Base-by-base conservation (phyloP, 2,888 invertebrate species). In the Scotopteryx bipunctaria region DNA sequence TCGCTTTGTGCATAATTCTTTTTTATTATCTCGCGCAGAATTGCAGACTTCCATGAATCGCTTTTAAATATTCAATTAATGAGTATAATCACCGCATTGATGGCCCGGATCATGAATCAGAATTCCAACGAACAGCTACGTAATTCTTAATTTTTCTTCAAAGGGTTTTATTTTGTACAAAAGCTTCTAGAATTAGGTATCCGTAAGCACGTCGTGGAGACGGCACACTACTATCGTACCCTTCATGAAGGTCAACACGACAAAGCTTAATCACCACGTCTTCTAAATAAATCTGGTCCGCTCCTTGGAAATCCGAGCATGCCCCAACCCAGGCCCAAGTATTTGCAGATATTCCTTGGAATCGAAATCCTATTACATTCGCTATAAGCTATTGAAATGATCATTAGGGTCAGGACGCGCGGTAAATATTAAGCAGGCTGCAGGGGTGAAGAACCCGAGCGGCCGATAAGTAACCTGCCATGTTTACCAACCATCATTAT, bases 401-500 rank as follows among this genome's bases (percentile, higher is more conserved):
- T 69, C 67, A 69, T 69, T 67, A 69, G 54, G 55, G 59, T 56
- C 57, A 37, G 64, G 55, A 57, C 61, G 60, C 61, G 64, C 53
- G 61, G 61, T 62, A 57, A 55, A 55, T 67, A 61, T 61, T 59
- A 62, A 64, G 59, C 59, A 41, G 40, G 17, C 27, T 27, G 27
- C 27, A 71, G 76, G 78, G 86, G 82, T 85, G 78, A 86, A 82
- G 82, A 83, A 81, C 81, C 83, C 70, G 60, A 59, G 69, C 60
- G 47, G 60, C 64, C 71, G 86, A 87, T 88, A 87, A 84, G 78
- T 71, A 67, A 66, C 66, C 61, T 71, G 72, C 69, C 72, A 67
- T 82, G 77, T 82, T 81, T 76, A 78, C 81, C 76, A 69, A 61
- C 74, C 70, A 80, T 81, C 80, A 80, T 80, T 81, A 83, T 84